phyloP scores from a whole-genome alignment of 53 echinoderm and acorn worm genomes.

The Echinometra lucunter region DNA sequence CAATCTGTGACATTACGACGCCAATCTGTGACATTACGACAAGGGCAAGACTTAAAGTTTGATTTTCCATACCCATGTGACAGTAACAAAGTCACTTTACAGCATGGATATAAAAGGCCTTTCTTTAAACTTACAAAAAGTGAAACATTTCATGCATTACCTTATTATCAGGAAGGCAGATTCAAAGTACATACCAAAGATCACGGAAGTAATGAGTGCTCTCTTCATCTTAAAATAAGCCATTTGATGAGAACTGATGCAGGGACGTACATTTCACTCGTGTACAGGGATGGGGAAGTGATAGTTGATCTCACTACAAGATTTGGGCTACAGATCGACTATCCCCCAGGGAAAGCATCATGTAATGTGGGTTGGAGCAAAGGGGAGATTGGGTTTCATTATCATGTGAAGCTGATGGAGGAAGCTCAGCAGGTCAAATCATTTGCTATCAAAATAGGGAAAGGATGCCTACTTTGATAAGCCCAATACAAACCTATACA shows the following conservation, averaged over 20 bases:
- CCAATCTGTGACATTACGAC: not conserved
- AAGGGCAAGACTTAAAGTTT: not conserved
- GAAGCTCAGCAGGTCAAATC: not conserved
- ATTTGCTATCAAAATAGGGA: not conserved
- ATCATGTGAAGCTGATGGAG: not conserved
- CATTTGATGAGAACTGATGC: not conserved
- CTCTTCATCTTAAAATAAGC: not conserved
- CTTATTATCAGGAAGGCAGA: not conserved
- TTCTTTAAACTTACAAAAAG: not conserved
- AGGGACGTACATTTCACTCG: not conserved
- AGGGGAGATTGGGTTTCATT: not conserved
- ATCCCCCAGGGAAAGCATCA: not conserved
- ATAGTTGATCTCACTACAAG: not conserved
- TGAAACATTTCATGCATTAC: not conserved
- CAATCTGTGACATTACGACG: not conserved
- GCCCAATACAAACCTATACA: not conserved
- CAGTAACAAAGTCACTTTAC: not conserved
- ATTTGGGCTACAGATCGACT: not conserved
- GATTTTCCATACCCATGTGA: constrained; percentile 7
- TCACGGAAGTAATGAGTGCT: not conserved
- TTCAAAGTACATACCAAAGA: not conserved
- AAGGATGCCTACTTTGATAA: not conserved
- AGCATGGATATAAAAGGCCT: not conserved
- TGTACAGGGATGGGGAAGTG: not conserved
- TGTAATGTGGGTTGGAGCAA: not conserved